phyloP scores from a whole-genome alignment of 2,888 invertebrate genomes.

The Drosophila percnosoma region DNA sequence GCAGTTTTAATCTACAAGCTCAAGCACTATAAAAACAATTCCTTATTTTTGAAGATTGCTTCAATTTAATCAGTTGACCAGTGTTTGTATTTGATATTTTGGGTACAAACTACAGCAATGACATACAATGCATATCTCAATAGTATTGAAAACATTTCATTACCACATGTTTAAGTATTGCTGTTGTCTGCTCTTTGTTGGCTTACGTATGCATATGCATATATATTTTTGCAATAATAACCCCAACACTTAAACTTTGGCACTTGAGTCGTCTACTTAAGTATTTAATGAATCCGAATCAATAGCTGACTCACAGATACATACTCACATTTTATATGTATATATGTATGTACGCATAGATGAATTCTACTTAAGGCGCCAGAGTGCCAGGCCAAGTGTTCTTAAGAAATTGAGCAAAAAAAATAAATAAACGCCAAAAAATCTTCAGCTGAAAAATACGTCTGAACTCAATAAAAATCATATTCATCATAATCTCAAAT shows the following conservation, averaged over 20 bases:
- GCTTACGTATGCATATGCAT: slow-evolving; percentile 11
- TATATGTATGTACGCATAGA: background rate
- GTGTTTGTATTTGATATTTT: background rate
- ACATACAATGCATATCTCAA: background rate
- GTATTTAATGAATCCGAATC: slow-evolving; percentile 72
- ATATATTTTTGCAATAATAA: slow-evolving; percentile 66
- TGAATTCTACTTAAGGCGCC: slow-evolving; percentile 70
- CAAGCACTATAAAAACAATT: too few species aligned
- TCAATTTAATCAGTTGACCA: background rate
- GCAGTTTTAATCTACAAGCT: background rate
- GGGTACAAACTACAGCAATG: background rate
- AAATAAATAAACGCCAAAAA: slow-evolving; percentile 15
- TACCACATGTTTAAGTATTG: slow-evolving; percentile 13
- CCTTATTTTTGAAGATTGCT: background rate
- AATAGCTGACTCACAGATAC: slow-evolving; percentile 13
- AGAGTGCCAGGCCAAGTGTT: slow-evolving; percentile 71
- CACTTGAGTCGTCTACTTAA: slow-evolving; percentile 73
- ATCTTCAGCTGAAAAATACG: slow-evolving; percentile 17
- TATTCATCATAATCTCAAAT: slow-evolving; percentile 63
- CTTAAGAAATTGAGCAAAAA: slow-evolving; percentile 58
- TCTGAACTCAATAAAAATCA: slow-evolving; percentile 21
- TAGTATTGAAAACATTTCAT: background rate
- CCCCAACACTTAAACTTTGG: slow-evolving; percentile 68
- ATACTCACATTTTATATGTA: slow-evolving; percentile 3
- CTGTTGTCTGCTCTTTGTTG: slow-evolving; percentile 2